A percentile compares a stretch with the other conserved stretches of the same genome.
Conservation (phyloP, 2,113 vertebrate genomes). For the Ailurus styani region DNA sequence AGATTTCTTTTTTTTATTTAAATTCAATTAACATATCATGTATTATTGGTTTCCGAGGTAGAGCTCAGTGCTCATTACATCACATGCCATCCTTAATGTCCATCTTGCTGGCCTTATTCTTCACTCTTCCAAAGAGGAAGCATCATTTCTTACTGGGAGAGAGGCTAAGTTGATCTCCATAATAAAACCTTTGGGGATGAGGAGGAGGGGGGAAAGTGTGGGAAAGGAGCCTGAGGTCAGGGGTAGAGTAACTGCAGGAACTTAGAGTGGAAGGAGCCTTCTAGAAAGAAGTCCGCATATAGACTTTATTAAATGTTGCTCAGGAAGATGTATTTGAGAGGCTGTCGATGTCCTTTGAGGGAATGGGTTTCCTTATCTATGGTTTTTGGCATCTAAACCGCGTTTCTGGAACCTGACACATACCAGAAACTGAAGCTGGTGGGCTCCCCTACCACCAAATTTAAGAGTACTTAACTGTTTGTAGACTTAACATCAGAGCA, state of each 20-base stretch:
- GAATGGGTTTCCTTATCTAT: neutral
- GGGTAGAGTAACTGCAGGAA: neutral
- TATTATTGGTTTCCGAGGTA: neutral
- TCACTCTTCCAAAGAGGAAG: neutral
- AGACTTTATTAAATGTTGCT: neutral
- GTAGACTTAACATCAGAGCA: neutral
- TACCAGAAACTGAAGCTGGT: neutral
- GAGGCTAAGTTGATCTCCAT: neutral
- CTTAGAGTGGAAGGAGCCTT: neutral
- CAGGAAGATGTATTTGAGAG: neutral
- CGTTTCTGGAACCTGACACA: neutral
- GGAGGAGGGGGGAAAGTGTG: neutral
- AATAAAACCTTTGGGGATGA: neutral
- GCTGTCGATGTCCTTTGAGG: neutral
- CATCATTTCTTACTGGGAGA: neutral
- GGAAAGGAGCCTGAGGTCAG: neutral
- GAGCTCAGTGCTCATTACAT: neutral
- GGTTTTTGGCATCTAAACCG: neutral
- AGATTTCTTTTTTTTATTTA: neutral
- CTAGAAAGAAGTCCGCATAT: neutral
- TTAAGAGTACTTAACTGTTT: neutral
- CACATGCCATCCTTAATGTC: neutral
- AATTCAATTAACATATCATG: neutral
- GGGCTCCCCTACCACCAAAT: neutral
- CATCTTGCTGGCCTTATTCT: neutral